Evolutionary conservation across 2,113 vertebrate genomes (phyloP).

Genomic region (Electrona antarctica): DNA sequence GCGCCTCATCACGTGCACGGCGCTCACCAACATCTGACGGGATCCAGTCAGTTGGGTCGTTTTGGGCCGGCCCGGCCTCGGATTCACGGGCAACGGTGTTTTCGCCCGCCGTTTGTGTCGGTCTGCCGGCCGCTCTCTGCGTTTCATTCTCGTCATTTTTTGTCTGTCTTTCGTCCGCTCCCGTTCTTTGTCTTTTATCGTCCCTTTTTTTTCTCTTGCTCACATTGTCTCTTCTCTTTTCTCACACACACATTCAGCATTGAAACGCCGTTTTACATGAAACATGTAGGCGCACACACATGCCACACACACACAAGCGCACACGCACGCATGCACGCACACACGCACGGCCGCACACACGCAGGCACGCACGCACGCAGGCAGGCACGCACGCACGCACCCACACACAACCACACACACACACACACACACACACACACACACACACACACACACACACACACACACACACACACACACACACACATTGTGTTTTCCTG

Average conservation of each 20-base stretch:
- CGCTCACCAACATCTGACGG: conserved; percentile 85
- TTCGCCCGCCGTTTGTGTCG: conserved; percentile 6
- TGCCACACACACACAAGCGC: neutral
- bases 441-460: neutral
- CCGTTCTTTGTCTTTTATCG: neutral
- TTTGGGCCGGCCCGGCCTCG: neutral
- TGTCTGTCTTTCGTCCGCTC: neutral
- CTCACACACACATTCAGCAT: neutral
- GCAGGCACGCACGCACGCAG: neutral
- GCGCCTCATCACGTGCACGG: conserved; percentile 84
- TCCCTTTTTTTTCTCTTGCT: conserved; percentile 1
- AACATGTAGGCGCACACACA: too few species aligned
- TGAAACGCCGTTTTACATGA: too few species aligned
- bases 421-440: neutral
- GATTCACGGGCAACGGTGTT: neutral
- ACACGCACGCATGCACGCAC: neutral
- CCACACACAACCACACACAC: conserved; percentile 3
- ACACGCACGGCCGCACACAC: neutral
- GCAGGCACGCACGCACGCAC: neutral
- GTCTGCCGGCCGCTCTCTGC: conserved; percentile 8
- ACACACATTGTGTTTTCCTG: conserved; percentile 39
- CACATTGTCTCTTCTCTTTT: neutral
- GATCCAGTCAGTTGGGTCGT: neutral
- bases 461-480: conserved; percentile 28
- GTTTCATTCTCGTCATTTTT: conserved; percentile 9